A percentile compares a stretch with the other conserved stretches of the same genome.
phyloP scores from a whole-genome alignment of 2,888 invertebrate species.

The Brachyptera risi region DNA sequence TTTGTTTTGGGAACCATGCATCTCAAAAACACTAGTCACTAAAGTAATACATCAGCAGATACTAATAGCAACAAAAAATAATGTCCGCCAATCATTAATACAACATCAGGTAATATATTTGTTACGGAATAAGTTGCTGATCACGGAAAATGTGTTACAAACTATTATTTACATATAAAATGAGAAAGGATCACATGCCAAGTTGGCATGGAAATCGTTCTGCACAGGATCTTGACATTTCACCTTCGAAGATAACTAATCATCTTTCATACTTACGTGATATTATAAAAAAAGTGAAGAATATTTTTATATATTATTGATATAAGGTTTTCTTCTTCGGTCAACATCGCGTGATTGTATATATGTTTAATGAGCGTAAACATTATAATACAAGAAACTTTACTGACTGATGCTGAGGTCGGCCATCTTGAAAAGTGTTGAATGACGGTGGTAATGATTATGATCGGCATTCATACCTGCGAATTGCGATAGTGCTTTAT shows the following conservation, averaged over 20 bases:
- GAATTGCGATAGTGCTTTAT: too few relatives aligned
- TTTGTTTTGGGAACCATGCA: too few relatives aligned
- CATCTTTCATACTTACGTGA: slow-evolving; percentile 15
- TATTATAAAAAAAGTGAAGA: slow-evolving; percentile 6
- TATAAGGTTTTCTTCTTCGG: background rate
- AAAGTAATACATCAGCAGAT: too few relatives aligned
- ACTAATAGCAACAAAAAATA: too few relatives aligned
- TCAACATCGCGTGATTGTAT: slow-evolving; percentile 12
- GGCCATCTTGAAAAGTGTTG: too few relatives aligned
- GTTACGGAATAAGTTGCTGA: too few relatives aligned
- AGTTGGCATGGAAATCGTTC: background rate
- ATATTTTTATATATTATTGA: background rate
- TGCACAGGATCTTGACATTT: slow-evolving; percentile 16
- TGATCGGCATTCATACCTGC: too few relatives aligned
- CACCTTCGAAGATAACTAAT: slow-evolving; percentile 14
- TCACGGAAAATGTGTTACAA: slow-evolving; percentile 8
- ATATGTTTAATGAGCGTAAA: slow-evolving; percentile 13
- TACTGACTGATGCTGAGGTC: too few relatives aligned
- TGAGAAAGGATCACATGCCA: background rate
- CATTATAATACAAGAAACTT: background rate
- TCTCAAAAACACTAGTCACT: too few relatives aligned
- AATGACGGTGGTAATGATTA: too few relatives aligned
- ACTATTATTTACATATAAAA: slow-evolving; percentile 4
- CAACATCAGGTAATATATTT: too few relatives aligned
- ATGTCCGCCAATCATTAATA: too few relatives aligned